Evolutionary conservation across 2,888 invertebrate genomes (phyloP), one percentile per base, ranked within the genome.

Genomic region (Notodonta dromedarius): DNA sequence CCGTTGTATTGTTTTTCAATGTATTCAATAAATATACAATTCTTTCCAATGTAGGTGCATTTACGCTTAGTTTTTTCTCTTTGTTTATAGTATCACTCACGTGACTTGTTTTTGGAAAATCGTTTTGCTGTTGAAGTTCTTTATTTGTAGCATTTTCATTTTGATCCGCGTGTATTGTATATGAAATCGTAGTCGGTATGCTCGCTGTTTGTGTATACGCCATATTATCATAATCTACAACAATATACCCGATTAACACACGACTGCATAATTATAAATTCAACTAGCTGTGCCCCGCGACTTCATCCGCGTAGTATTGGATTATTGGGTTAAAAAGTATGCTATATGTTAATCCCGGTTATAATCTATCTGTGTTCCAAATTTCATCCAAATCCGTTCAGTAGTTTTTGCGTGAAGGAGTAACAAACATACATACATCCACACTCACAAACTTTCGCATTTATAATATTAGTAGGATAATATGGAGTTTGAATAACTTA

Each of bases 1-100:
- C 11, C 9, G 58, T 61, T 46, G 48, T 53, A 5, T 42, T 58
- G 11, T 58, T 59, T 14, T 64, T 61, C 4, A 73, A 40, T 16
- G 65, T 67, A 0, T 54, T 57, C 74, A 71, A 74, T 59, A 86
- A 82, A 8, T 77, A 73, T 13, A 84, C 62, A 13, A 85, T 63
- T 39, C 69, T 80, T n/a, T 77, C 69, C 11, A 84, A 60, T 55
- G 76, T 70, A 0, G 74, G 71, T 65, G 74, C 63, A 35, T 64
- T 58, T 35, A 63, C 61, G 12, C 58, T 14, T 65, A 61, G 58
- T 59, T 66, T 68, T 54, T 9, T 52, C 14, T 57, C 50, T 35
- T 66, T 55, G 54, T 35, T n/a, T 0, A 32, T 40, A 6, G 5
- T 58, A 16, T 46, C 42, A 9, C 35, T 62, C 13, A 51, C 40